Evolutionary conservation across 2,797 vertebrate genomes (phyloP), one percentile per base, ranked within the genome.

Genomic region (Chaunax sp.): DNA sequence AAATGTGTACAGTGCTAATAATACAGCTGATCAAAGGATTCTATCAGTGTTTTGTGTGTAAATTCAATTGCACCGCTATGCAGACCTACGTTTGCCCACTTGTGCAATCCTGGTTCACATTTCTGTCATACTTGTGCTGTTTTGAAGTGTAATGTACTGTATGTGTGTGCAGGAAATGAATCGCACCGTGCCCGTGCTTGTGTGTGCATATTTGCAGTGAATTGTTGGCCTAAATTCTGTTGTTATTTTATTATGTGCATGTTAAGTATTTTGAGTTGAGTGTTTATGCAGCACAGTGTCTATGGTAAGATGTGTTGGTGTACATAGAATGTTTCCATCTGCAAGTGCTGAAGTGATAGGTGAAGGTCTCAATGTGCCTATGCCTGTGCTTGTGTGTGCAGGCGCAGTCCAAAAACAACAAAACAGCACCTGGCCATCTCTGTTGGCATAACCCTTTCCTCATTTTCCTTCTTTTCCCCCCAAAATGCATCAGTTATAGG

Each of bases 401-500:
- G 43, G 37, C 10, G 59, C 58, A 43, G 18, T 38, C 35, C 13
- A 37, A 37, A 11, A 30, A 30, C 28, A 75, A 65, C 20, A 50
- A 54, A 68, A 66, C 35, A 68, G 56, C 51, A 73, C 57, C 64
- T 64, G 49, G 18, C 52, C 41, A 38, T 57, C 57, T 54, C 59
- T 55, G 61, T 51, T 64, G 38, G 43, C 35, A 41, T 58, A 60
- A 73, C 78, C 64, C 72, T 52, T 56, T 14, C 45, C 64, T 51
- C 40, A 67, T 75, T 77, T 60, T 33, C 40, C 18, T 65, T 75
- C 38, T 63, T 10, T 35, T 64, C 60, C 66, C 53, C 61, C 59
- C 59, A 77, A 76, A 88, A 86, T 78, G 71, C 75, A 87, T 69
- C 47, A 33, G 61, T 81, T 72, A 74, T 33, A 72, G 56, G 74